Conservation (phyloP, 2,113 vertebrate genomes). For the Podiceps cristatus region DNA sequence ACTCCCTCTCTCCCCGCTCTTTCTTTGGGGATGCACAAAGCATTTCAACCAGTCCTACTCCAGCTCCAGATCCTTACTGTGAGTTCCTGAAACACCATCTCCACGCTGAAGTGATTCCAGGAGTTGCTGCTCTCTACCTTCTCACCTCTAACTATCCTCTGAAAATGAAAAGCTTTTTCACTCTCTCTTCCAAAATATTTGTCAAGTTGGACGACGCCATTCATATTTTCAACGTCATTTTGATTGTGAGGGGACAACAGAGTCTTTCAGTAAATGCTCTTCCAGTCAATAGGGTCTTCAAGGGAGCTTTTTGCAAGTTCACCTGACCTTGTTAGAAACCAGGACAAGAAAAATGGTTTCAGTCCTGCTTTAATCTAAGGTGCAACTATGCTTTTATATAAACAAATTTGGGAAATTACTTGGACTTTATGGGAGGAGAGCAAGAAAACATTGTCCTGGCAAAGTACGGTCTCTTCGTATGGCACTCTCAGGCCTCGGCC, state of each 20-base stretch:
- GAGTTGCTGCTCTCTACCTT: conserved; percentile 3
- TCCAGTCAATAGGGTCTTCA: neutral
- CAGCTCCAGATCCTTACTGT: neutral
- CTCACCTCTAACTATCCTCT: conserved; percentile 7
- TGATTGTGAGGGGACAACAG: neutral
- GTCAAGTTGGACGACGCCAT: neutral
- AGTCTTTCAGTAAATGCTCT: conserved; percentile 33
- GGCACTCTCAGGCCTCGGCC: neutral
- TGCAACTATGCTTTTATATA: neutral
- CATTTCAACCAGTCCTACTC: neutral
- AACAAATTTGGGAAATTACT: neutral
- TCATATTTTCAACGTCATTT: neutral
- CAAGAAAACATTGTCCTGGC: neutral
- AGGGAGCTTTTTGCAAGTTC: neutral
- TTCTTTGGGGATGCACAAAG: conserved; percentile 34
- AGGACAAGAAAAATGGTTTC: neutral
- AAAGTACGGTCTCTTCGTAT: neutral
- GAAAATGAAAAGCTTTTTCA: conserved; percentile 25
- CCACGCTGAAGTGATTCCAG: neutral
- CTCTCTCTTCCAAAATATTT: conserved; percentile 18
- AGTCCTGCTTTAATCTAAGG: neutral
- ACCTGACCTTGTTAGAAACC: neutral
- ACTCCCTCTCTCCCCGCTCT: neutral
- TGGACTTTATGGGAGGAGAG: neutral
- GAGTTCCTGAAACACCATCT: neutral